A percentile compares a stretch with the other conserved stretches of the same genome.
Evolutionary conservation across 1,140 invertebrate species (phyloP).

Genomic region (Papilio aristodemus): DNA sequence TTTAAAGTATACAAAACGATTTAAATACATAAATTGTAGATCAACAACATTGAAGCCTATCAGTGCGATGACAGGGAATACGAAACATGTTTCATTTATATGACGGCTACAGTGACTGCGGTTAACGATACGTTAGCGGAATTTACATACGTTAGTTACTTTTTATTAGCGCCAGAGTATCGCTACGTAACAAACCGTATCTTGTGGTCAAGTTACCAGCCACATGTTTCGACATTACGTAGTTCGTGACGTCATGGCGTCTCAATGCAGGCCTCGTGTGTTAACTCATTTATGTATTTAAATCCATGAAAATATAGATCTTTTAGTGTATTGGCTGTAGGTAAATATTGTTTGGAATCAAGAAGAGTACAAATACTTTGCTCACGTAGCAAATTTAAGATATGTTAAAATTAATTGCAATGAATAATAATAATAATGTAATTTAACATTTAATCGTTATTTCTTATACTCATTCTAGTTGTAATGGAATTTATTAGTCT

Average conservation of each 20-base stretch:
- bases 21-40: constrained; percentile 9
- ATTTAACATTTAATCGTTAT: constrained; percentile 64
- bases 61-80: no score
- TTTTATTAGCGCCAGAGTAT: no score
- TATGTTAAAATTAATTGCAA: constrained; percentile 16
- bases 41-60: no score
- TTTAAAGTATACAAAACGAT: constrained; percentile 34
- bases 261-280: background rate
- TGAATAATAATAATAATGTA: constrained; percentile 48
- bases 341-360: constrained; percentile 49
- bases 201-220: no score
- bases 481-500: constrained; percentile 52
- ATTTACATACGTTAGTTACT: no score
- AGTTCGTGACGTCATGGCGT: no score
- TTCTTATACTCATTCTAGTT: constrained; percentile 71
- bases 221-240: no score
- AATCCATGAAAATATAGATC: constrained; percentile 48
- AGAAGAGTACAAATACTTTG: constrained; percentile 75
- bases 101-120: no score
- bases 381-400: constrained; percentile 73
- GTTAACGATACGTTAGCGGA: no score
- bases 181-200: no score
- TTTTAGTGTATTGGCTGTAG: constrained; percentile 58
- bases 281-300: constrained; percentile 11
- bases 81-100: no score